phyloP scores from a whole-genome alignment of 1,140 invertebrate genomes.

The Arion vulgaris region DNA sequence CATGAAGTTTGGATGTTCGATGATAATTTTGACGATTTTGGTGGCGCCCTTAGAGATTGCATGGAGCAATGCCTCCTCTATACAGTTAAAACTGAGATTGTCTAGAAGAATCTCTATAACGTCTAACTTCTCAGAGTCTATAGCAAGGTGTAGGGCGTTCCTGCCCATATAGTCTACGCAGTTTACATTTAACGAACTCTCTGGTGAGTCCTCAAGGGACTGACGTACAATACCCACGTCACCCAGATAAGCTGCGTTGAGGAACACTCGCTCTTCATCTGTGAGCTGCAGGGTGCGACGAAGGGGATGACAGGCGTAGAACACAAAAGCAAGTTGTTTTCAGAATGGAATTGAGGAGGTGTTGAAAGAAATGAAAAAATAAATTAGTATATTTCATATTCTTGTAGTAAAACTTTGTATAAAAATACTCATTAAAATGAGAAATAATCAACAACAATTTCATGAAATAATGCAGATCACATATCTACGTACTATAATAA shows the following conservation, averaged over 20 bases:
- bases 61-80: slow-evolving; percentile 71
- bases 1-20: slow-evolving; percentile 71
- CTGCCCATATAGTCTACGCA: slow-evolving; percentile 70
- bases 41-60: slow-evolving; percentile 71
- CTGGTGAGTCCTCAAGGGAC: slow-evolving; percentile 64
- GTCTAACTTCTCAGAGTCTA: slow-evolving; percentile 70
- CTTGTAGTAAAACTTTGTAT: too few species aligned
- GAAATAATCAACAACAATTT: too few species aligned
- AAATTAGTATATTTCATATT: too few species aligned
- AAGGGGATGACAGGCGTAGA: too few species aligned
- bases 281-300: slow-evolving; percentile 60
- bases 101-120: slow-evolving; percentile 68
- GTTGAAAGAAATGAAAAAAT: too few species aligned
- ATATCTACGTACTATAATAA: too few species aligned
- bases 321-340: too few species aligned
- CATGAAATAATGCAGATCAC: too few species aligned
- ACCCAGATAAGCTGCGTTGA: slow-evolving; percentile 72
- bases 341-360: too few species aligned
- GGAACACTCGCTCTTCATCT: slow-evolving; percentile 72
- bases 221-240: slow-evolving; percentile 67
- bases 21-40: slow-evolving; percentile 71
- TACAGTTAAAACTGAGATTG: slow-evolving; percentile 67
- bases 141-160: slow-evolving; percentile 69
- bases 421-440: too few species aligned
- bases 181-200: slow-evolving; percentile 65